Evolutionary conservation across 2,797 vertebrate genomes (phyloP).

Genomic region (Myiotriccus ornatus): DNA sequence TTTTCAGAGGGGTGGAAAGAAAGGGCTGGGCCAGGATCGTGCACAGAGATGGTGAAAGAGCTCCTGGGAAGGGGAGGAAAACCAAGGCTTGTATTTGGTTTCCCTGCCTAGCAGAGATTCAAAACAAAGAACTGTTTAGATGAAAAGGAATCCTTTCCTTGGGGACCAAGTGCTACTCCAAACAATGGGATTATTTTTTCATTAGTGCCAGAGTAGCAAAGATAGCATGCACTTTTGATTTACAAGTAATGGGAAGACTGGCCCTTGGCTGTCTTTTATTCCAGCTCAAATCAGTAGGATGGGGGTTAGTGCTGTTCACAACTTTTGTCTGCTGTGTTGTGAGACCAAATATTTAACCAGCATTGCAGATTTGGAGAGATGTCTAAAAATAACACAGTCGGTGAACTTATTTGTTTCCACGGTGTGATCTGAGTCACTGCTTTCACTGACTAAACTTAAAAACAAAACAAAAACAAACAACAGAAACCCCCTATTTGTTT

Average conservation of each 20-base stretch:
- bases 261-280: neutral
- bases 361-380: neutral
- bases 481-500: neutral
- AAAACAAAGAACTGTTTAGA: neutral
- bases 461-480: neutral
- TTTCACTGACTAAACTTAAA: constrained; percentile 18
- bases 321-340: neutral
- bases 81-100: constrained; percentile 3
- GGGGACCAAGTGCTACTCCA: neutral
- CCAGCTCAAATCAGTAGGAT: neutral
- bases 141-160: constrained; percentile 13
- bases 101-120: constrained; percentile 7
- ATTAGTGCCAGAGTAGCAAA: neutral
- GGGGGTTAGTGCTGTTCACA: neutral
- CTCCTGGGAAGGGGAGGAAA: neutral
- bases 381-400: constrained; percentile 6
- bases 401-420: neutral
- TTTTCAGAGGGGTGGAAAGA: neutral
- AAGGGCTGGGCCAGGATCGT: neutral
- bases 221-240: neutral
- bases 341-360: neutral
- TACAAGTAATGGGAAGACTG: neutral
- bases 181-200: constrained; percentile 7
- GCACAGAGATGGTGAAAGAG: constrained; percentile 1
- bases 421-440: neutral